Conservation (phyloP, 37 sponge, comb jelly and placozoan genomes). For the Eunapius fragilis region DNA sequence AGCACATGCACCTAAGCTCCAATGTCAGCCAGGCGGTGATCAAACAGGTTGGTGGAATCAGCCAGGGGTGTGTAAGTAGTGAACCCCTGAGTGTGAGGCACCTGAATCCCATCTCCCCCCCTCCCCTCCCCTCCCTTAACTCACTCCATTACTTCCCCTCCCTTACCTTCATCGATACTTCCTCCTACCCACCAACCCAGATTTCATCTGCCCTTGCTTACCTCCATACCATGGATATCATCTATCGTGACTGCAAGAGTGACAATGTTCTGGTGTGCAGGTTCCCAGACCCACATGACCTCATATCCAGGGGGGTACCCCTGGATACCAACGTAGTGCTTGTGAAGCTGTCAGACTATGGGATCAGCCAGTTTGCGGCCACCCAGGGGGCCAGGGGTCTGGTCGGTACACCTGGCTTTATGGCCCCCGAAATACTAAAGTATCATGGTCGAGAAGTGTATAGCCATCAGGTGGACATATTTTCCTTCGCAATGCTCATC, state of each 20-base stretch:
- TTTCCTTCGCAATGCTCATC: conserved; percentile 81
- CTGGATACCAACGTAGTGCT: conserved; percentile 21
- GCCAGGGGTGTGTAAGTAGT: not conserved
- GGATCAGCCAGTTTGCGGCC: conserved; percentile 84
- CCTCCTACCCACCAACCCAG: not conserved
- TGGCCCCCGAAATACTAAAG: conserved; percentile 87
- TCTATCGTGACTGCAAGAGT: conserved; percentile 86
- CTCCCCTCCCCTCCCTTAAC: not conserved
- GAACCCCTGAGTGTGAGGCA: not conserved
- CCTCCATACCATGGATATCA: conserved; percentile 63
- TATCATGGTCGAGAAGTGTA: conserved; percentile 71
- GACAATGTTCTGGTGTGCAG: conserved; percentile 87
- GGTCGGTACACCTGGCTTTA: conserved; percentile 85
- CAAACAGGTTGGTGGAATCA: conserved; percentile 31
- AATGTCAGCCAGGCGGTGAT: conserved; percentile 40
- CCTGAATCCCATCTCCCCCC: not conserved
- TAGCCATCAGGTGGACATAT: conserved; percentile 77
- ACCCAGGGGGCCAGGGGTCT: conserved; percentile 62
- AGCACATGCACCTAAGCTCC: conserved; percentile 15
- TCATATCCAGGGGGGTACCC: conserved; percentile 13
- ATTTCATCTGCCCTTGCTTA: conserved; percentile 27
- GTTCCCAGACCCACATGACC: conserved; percentile 67
- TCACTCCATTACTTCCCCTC: not conserved
- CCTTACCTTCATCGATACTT: not conserved
- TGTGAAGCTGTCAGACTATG: conserved; percentile 85